phyloP scores from a whole-genome alignment of 2,888 invertebrate species.

The Aphrophora alni region DNA sequence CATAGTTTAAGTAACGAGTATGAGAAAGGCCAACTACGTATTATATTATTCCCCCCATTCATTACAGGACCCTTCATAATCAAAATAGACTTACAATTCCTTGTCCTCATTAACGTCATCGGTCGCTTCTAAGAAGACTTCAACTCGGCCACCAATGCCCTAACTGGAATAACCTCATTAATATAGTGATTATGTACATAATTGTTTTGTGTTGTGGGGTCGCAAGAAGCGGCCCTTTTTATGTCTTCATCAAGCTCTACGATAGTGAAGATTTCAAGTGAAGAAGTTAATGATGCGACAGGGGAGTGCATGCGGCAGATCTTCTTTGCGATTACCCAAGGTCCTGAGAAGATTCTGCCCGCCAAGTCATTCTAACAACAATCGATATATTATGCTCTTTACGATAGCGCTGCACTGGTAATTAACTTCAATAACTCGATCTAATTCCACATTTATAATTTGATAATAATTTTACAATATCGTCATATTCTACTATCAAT shows the following conservation, averaged over 20 bases:
- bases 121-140: background rate
- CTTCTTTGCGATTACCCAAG: background rate
- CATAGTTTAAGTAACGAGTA: too few relatives aligned
- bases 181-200: background rate
- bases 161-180: background rate
- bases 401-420: background rate
- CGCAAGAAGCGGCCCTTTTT: background rate
- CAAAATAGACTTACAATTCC: too few relatives aligned
- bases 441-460: background rate
- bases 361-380: background rate
- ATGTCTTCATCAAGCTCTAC: background rate
- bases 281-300: background rate
- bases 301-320: background rate
- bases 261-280: slow-evolving; percentile 3
- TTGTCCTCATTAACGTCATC: background rate
- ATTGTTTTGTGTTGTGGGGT: background rate
- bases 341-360: background rate
- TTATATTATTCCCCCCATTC: too few relatives aligned
- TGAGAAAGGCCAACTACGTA: too few relatives aligned
- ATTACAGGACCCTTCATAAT: too few relatives aligned
- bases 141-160: background rate
- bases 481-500: too few relatives aligned
- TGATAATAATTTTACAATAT: too few relatives aligned
- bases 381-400: slow-evolving; percentile 3
- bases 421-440: background rate